Percentiles rank a stretch among this genome's conserved stretches.
These are phyloP conservation scores for Timema cristinae DNA, from an alignment of 2,888 invertebrate species.

Conservation along the genomic window DNA sequence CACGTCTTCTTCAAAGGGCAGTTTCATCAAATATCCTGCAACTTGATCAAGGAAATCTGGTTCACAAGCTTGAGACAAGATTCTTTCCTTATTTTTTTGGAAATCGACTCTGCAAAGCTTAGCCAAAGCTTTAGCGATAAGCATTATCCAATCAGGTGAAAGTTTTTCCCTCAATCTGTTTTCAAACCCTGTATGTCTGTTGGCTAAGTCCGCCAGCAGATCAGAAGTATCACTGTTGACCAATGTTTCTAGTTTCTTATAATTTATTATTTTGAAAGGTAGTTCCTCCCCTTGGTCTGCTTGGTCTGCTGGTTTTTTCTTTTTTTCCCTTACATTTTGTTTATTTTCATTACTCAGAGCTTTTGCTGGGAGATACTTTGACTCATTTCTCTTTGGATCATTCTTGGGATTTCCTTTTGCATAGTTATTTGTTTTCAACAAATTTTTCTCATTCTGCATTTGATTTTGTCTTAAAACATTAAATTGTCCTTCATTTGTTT, in stretches of 20 bases:
- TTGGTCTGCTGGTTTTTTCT: too few species aligned
- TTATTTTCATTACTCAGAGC: too few species aligned
- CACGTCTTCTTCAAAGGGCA: constrained; percentile 8
- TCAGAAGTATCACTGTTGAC: not conserved
- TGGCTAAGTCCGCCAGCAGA: constrained; percentile 9
- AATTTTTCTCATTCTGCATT: too few species aligned
- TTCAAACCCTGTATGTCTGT: constrained; percentile 9
- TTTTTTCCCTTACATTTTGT: too few species aligned
- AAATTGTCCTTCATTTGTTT: too few species aligned
- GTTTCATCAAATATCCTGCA: constrained; percentile 3
- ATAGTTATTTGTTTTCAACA: too few species aligned
- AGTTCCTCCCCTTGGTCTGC: not conserved
- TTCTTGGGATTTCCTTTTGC: too few species aligned
- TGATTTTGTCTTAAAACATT: too few species aligned
- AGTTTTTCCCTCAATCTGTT: constrained; percentile 9
- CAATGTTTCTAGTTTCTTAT: constrained; percentile 1
- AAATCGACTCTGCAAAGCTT: not conserved
- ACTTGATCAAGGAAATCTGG: constrained; percentile 8
- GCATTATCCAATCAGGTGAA: constrained; percentile 1
- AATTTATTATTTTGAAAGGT: constrained; percentile 7
- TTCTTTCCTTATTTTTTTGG: constrained; percentile 3
- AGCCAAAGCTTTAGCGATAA: constrained; percentile 9
- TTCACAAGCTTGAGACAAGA: constrained; percentile 10
- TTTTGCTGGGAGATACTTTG: too few species aligned
- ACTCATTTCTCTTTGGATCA: too few species aligned